Base-by-base conservation (phyloP, 2,113 vertebrate genomes). In the Pipra filicauda region DNA sequence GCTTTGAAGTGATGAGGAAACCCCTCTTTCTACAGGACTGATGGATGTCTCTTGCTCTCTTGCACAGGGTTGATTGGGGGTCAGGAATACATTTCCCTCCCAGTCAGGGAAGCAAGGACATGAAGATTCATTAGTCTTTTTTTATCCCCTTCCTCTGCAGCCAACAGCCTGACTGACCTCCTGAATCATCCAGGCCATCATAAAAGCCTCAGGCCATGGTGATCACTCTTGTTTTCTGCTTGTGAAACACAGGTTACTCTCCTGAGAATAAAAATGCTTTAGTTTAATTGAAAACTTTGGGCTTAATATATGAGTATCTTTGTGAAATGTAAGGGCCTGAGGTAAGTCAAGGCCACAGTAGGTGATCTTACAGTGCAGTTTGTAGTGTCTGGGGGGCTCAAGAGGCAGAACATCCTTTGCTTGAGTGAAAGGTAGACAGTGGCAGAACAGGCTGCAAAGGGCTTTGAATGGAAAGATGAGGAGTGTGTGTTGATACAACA, bases 231-330 rank as follows among this genome's bases (percentile, higher is more conserved):
- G 82, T 82, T 85, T 95, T 79, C 78, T 88, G 88, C 88, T 88
- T 89, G 94, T 88, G 88, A 95, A 94, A 91, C 85, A 82, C 44
- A 65, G 52, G 90, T 79, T 91, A 69, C 78, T 30, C 92, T 88
- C 82, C 41, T n/a, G 61, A 85, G 90, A 88, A 85, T 73, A 44
- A 52, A 76, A 95, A 79, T 41, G 41, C 74, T 85, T 93, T 44
- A 24, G 28, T 76, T 90, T 88, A 93, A 91, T 85, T 94, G 85
- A 91, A 97, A 91, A 71, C 39, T 69, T 82, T 89, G 81, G 90
- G 75, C 61, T 91, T 79, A 91, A 90, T 72, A 48, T 64, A 72
- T 11, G 41, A 75, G 54, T 44, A 65, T 46, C 64, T 79, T 65
- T 91, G 81, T 74, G 91, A 88, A 85, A 79, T 30, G 39, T 48